Base-by-base conservation (phyloP, 2,888 invertebrate genomes). In the Hirtodrosophila duncani region DNA sequence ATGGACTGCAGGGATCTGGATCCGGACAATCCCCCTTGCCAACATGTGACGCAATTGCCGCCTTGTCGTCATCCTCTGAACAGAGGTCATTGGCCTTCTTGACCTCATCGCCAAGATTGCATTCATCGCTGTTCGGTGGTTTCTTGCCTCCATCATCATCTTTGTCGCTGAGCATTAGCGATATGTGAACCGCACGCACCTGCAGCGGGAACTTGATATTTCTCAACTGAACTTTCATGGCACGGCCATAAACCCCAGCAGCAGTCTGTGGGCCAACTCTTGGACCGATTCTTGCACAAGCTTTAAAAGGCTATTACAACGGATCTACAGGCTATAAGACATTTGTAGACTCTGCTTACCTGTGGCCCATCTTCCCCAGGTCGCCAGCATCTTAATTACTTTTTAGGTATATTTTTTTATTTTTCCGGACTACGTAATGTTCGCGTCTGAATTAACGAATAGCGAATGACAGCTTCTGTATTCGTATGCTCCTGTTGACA, bases 331-430 rank as follows among this genome's bases (percentile, higher is more conserved):
- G 0, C 4, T 7, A 13, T n/a, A 33, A 16, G 7, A 3, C 4
- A 24, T 4, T 6, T 2, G 24, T 8, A 1, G 2, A 1, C 3
- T 18, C 2, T 10, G 10, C 65, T 66, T 63, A 77, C 74, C 72
- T 3, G 33, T 34, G 9, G 51, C 42, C 26, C 72, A 51, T 53
- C 63, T 59, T 11, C 36, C 42, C 45, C 55, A 69, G n/a, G 51
- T 23, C 2, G n/a, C 17, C 16, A 55, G 30, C 71, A 78, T 71
- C 37, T 65, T n/a, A 4, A 20, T 5, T 8, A 26, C 8, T 9
- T 8, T 13, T 39, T 18, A 2, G 2, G 13, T 8, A 27, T 21
- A 4, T 27, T 29, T 17, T 16, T 6, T 11, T 27, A 27, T 23
- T 34, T 8, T 21, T 11, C 1, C 16, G 14, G 5, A 26, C 1